Percentiles rank a stretch among this genome's conserved stretches.
phyloP scores from a whole-genome alignment of 2,113 vertebrate genomes.

The Callopanchax toddi region DNA sequence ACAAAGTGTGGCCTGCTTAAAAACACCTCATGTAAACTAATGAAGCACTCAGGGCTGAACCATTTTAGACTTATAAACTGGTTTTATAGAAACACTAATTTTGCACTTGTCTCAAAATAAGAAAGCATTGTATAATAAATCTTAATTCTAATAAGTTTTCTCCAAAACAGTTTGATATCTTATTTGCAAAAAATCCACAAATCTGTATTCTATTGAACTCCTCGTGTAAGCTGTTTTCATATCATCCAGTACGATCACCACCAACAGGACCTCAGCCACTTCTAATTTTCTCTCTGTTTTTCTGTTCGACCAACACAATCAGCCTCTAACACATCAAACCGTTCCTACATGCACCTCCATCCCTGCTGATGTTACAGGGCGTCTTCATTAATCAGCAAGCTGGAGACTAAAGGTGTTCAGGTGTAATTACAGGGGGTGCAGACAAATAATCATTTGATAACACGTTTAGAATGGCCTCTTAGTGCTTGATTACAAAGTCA shows the following conservation, averaged over 20 bases:
- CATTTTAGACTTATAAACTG: too few species aligned
- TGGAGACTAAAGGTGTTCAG: conserved; percentile 31
- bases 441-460: conserved; percentile 64
- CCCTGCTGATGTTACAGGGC: conserved; percentile 17
- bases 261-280: too few species aligned
- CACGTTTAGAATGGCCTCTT: conserved; percentile 45
- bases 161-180: too few species aligned
- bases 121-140: too few species aligned
- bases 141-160: too few species aligned
- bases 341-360: background rate
- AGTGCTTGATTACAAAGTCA: conserved; percentile 30
- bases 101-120: too few species aligned
- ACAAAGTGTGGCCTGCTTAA: too few species aligned
- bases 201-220: background rate
- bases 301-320: background rate
- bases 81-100: too few species aligned
- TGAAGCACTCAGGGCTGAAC: too few species aligned
- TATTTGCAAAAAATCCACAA: background rate
- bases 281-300: background rate
- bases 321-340: background rate
- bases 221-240: background rate
- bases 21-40: too few species aligned
- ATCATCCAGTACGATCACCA: too few species aligned
- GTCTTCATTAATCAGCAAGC: conserved; percentile 50
- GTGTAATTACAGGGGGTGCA: conserved; percentile 65